Base-by-base conservation (phyloP, 2,888 invertebrate species). In the Platynereis dumerilii region DNA sequence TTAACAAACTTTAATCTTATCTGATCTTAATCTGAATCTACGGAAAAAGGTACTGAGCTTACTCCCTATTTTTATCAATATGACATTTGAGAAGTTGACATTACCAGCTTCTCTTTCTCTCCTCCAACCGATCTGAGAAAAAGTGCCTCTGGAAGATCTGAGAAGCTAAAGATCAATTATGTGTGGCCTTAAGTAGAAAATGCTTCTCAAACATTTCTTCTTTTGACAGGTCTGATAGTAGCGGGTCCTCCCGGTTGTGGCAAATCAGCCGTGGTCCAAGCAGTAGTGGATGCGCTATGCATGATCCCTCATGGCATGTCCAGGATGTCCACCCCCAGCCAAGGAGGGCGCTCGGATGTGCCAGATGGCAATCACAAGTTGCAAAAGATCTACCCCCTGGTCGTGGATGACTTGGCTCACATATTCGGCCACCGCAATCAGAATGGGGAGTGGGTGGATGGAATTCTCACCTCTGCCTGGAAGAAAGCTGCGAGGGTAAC, bases 161-260 rank as follows among this genome's bases (percentile, higher is more conserved):
- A n/a, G n/a, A n/a, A n/a, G n/a, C n/a, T n/a, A n/a, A n/a, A n/a
- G n/a, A n/a, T n/a, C n/a, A n/a, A n/a, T n/a, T n/a, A n/a, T n/a
- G n/a, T n/a, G n/a, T n/a, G n/a, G n/a, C n/a, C n/a, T n/a, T n/a
- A n/a, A n/a, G n/a, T n/a, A n/a, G n/a, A n/a, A n/a, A n/a, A n/a
- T n/a, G n/a, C n/a, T n/a, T n/a, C n/a, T n/a, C n/a, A n/a, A n/a
- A n/a, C n/a, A n/a, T n/a, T n/a, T n/a, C n/a, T n/a, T n/a, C n/a
- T n/a, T n/a, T n/a, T n/a, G n/a, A 10, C 69, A 82, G 83, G 83
- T 61, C 74, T 84, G 44, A 80, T 84, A 55, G 76, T 84, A 15
- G 82, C 81, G 58, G 84, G 84, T 2, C 81, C 82, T 2, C 78
- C 84, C 2, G 80, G 82, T 34, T 79, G 78, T 74, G 84, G 84